phyloP scores from a whole-genome alignment of 2,888 invertebrate species.

The Tuberolachnus salignus region DNA sequence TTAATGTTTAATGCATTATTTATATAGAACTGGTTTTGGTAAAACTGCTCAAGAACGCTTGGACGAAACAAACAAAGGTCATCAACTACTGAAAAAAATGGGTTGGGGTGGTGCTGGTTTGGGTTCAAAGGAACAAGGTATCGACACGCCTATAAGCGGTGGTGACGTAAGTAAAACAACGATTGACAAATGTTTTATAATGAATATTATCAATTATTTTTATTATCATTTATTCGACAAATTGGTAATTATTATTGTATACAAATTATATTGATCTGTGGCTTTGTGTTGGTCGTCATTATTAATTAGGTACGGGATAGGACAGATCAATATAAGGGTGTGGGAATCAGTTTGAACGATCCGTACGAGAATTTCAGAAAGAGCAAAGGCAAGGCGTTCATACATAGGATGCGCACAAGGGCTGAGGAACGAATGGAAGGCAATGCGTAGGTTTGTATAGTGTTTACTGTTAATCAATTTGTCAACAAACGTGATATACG shows the following conservation, averaged over 20 bases:
- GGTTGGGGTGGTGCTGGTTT: constrained; percentile 96
- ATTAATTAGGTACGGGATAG: constrained; percentile 72
- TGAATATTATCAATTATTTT: constrained; percentile 31
- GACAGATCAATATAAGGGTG: constrained; percentile 92
- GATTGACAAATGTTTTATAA: constrained; percentile 35
- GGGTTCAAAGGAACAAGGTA: constrained; percentile 93
- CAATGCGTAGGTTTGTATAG: constrained; percentile 51
- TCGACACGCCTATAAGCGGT: constrained; percentile 90
- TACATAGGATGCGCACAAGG: constrained; percentile 89
- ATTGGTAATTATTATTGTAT: constrained; percentile 31
- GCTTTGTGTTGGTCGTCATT: constrained; percentile 58
- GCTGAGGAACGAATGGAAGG: constrained; percentile 66
- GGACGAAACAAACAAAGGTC: constrained; percentile 92
- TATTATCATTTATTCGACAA: constrained; percentile 31
- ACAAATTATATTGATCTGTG: constrained; percentile 51
- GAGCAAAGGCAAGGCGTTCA: constrained; percentile 93
- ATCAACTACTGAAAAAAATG: constrained; percentile 96
- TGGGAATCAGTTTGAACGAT: constrained; percentile 90
- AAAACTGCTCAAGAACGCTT: constrained; percentile 69
- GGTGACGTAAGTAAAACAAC: constrained; percentile 70
- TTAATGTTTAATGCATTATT: constrained; percentile 19
- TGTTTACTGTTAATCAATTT: constrained; percentile 34
- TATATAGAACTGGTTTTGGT: constrained; percentile 62
- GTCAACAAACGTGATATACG: not conserved
- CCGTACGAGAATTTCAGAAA: constrained; percentile 97